Evolutionary conservation across 2,113 vertebrate genomes (phyloP).

Genomic region (Malurus melanocephalus): DNA sequence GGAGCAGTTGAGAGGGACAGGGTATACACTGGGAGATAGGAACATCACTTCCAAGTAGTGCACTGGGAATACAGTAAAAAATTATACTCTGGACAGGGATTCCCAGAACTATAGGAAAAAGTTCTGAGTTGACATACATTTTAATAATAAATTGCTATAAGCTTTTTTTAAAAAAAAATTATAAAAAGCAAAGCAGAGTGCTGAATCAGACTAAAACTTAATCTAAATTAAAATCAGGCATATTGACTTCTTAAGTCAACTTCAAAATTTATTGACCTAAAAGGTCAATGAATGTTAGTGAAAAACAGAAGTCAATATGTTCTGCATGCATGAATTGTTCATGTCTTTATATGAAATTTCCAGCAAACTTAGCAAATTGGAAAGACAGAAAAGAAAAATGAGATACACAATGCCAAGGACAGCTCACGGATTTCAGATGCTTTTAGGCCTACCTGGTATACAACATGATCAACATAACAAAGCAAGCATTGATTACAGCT

Average conservation of each 20-base stretch:
- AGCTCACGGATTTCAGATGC: constrained; percentile 56
- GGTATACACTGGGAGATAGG: background rate
- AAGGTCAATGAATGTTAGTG: constrained; percentile 72
- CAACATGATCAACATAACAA: constrained; percentile 38
- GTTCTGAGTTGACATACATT: constrained; percentile 32
- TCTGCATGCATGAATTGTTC: constrained; percentile 71
- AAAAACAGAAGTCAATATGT: constrained; percentile 68
- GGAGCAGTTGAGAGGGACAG: constrained; percentile 47
- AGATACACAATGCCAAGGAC: constrained; percentile 45
- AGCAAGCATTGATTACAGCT: constrained; percentile 46
- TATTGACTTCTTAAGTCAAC: constrained; percentile 74
- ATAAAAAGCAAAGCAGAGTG: constrained; percentile 41
- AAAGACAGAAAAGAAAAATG: constrained; percentile 52
- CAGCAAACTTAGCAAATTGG: constrained; percentile 65
- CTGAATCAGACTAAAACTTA: constrained; percentile 66
- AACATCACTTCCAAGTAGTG: constrained; percentile 51
- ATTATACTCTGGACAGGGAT: background rate
- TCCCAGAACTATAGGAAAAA: constrained; percentile 15
- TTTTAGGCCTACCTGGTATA: constrained; percentile 30
- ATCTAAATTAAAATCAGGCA: constrained; percentile 72
- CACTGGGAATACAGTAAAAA: constrained; percentile 12
- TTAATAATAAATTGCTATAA: constrained; percentile 50
- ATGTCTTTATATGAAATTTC: constrained; percentile 71
- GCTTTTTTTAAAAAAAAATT: background rate
- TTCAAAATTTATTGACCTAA: constrained; percentile 73